Evolutionary conservation across 2,113 vertebrate genomes (phyloP).

Genomic region (Sander vitreus): DNA sequence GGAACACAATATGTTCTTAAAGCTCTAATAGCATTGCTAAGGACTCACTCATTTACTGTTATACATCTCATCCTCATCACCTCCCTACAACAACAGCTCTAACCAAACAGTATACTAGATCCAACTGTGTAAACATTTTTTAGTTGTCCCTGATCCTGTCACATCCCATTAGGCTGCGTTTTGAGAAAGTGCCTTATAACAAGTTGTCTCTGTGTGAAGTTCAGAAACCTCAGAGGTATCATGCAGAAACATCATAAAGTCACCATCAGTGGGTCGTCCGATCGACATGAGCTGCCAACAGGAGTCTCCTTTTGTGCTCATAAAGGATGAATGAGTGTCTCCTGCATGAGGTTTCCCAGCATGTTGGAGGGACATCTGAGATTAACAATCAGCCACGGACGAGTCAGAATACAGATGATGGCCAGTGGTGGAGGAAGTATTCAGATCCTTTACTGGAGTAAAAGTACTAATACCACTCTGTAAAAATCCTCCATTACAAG

Average conservation of each 20-base stretch:
- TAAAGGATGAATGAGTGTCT: conserved; percentile 68
- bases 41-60: background rate
- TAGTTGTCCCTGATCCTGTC: conserved; percentile 12
- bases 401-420: conserved; percentile 28
- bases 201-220: conserved; percentile 25
- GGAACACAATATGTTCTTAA: background rate
- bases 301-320: conserved; percentile 51
- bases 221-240: conserved; percentile 30
- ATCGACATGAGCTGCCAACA: conserved; percentile 56
- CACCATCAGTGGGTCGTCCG: conserved; percentile 48
- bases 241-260: conserved; percentile 38
- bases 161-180: conserved; percentile 11
- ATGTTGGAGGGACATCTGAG: conserved; percentile 34
- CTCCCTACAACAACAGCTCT: background rate
- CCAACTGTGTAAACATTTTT: conserved; percentile 19
- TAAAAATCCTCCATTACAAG: background rate
- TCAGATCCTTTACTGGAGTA: background rate
- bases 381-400: conserved; percentile 47
- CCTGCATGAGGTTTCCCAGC: conserved; percentile 43
- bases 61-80: background rate
- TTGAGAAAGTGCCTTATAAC: background rate
- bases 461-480: background rate
- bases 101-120: conserved; percentile 10
- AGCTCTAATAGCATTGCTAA: background rate
- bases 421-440: background rate